phyloP scores from a whole-genome alignment of 2,888 invertebrate species.

The Stictocephala bisonia region DNA sequence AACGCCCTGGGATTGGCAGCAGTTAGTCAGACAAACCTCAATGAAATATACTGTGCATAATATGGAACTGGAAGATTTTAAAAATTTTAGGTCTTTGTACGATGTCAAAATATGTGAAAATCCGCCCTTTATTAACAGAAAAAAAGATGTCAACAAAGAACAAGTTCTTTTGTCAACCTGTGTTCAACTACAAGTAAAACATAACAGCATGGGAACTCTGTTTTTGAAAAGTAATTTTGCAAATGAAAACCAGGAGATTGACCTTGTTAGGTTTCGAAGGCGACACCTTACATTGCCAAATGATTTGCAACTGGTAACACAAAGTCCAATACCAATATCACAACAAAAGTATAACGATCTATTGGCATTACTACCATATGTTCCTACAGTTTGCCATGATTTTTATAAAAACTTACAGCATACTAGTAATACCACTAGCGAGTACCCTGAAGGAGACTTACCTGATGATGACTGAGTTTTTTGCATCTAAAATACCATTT shows the following conservation, averaged over 20 bases:
- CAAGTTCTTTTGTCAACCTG: background rate
- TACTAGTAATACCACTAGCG: background rate
- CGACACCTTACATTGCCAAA: background rate
- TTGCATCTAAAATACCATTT: too few species aligned
- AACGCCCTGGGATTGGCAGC: conserved; percentile 43
- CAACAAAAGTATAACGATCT: conserved; percentile 7
- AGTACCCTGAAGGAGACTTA: background rate
- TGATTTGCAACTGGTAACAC: background rate
- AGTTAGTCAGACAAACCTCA: conserved; percentile 34
- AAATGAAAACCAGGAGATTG: background rate
- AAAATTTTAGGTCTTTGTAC: conserved; percentile 34
- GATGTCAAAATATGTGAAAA: conserved; percentile 52
- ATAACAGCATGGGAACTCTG: background rate
- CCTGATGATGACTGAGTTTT: background rate
- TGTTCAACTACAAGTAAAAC: background rate
- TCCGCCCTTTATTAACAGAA: background rate
- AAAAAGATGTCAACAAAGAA: conserved; percentile 15
- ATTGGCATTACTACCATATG: conserved; percentile 2
- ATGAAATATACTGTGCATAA: conserved; percentile 36
- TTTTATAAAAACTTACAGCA: conserved; percentile 18
- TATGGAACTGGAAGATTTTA: conserved; percentile 14
- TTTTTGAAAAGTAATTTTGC: background rate
- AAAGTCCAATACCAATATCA: conserved; percentile 1
- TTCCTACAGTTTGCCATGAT: conserved; percentile 16
- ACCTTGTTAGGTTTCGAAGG: background rate